Conservation (phyloP, 2,888 invertebrate species). For the Molorchus minor region DNA sequence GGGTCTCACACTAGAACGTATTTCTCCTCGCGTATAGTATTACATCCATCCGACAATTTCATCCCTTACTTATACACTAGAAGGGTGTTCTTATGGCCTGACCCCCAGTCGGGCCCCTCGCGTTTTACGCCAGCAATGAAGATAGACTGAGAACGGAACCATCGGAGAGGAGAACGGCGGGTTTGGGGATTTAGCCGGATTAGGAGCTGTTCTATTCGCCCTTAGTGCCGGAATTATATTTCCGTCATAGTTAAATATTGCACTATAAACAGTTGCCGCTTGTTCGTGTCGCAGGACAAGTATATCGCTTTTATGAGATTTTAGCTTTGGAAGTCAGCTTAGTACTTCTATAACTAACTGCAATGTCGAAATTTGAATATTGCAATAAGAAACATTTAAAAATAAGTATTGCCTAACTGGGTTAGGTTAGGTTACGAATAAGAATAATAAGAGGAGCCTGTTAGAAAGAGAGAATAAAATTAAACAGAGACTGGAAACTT, state of each 20-base stretch:
- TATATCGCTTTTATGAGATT: too few species aligned
- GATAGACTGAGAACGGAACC: slow-evolving; percentile 19
- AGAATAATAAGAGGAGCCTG: too few species aligned
- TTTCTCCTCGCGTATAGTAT: slow-evolving; percentile 20
- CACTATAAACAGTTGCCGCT: slow-evolving; percentile 12
- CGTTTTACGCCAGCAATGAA: slow-evolving; percentile 22
- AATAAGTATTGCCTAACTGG: too few species aligned
- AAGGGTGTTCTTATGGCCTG: slow-evolving; percentile 21
- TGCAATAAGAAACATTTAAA: too few species aligned
- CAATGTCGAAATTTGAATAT: too few species aligned
- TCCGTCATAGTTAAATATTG: slow-evolving; percentile 9
- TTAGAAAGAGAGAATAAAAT: too few species aligned
- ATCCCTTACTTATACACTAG: slow-evolving; percentile 23
- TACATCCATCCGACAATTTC: slow-evolving; percentile 26
- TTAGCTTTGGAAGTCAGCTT: too few species aligned
- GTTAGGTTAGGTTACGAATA: too few species aligned
- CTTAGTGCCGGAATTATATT: slow-evolving; percentile 24
- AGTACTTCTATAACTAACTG: too few species aligned
- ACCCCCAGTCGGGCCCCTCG: slow-evolving; percentile 10
- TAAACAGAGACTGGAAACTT: too few species aligned
- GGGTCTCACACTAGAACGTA: slow-evolving; percentile 19
- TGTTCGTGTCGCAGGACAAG: not conserved
- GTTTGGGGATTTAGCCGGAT: slow-evolving; percentile 21
- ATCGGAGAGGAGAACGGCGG: slow-evolving; percentile 9
- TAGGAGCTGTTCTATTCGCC: slow-evolving; percentile 20